Conservation (phyloP, 2,797 vertebrate species). For the Tragopan temminckii region DNA sequence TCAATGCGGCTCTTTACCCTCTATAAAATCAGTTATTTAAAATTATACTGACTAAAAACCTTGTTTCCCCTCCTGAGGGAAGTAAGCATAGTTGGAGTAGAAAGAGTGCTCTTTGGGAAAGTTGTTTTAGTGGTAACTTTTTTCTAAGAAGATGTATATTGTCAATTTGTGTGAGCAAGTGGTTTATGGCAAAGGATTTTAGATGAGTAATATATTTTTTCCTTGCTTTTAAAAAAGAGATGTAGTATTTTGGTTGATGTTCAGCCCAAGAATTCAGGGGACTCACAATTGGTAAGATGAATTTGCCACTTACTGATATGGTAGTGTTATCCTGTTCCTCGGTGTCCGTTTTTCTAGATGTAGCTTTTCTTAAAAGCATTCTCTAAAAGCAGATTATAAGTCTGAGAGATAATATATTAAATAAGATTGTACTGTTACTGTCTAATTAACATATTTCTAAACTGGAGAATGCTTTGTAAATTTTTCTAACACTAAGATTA, state of each 20-base stretch:
- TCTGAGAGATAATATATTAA: background rate
- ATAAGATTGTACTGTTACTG: rapidly evolving
- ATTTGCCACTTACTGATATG: background rate
- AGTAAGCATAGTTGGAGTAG: background rate
- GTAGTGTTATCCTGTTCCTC: background rate
- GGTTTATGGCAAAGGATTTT: background rate
- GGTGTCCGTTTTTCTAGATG: background rate
- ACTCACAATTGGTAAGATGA: background rate
- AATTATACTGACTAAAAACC: background rate
- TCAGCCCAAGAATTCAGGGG: background rate
- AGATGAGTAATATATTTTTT: background rate
- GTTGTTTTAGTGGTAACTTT: background rate
- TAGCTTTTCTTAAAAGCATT: background rate
- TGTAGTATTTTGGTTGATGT: background rate
- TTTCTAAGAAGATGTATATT: background rate
- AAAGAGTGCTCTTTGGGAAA: background rate
- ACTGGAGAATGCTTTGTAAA: background rate
- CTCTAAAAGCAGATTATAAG: background rate
- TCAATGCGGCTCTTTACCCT: background rate
- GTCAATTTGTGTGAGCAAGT: background rate
- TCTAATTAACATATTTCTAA: background rate
- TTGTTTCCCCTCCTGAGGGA: background rate
- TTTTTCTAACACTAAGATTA: background rate
- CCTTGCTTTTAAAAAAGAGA: rapidly evolving
- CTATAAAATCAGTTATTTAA: background rate